Evolutionary conservation across 2,113 vertebrate genomes (phyloP).

Genomic region (Naja naja): DNA sequence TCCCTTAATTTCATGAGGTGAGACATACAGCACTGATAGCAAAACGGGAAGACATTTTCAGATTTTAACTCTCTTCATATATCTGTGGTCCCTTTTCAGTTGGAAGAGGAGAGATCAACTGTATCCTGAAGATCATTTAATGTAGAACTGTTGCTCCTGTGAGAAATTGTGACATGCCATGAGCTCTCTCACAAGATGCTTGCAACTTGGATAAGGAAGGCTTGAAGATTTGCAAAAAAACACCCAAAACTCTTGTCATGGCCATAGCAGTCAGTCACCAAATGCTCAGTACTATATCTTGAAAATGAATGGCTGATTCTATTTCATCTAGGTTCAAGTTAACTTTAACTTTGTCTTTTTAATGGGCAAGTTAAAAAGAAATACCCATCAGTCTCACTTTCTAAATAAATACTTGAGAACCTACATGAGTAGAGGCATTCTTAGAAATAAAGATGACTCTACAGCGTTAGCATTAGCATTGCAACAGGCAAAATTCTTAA

Average conservation of each 20-base stretch:
- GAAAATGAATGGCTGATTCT: not conserved
- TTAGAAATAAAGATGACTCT: not conserved
- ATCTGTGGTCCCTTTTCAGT: not conserved
- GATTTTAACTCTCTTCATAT: not conserved
- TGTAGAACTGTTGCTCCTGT: not conserved
- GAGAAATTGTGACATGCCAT: not conserved
- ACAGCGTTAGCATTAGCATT: not conserved
- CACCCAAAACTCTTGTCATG: not conserved
- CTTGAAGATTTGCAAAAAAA: no score
- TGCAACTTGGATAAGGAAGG: no score
- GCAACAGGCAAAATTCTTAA: not conserved
- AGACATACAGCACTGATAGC: not conserved
- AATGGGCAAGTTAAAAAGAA: not conserved
- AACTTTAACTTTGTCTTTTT: not conserved
- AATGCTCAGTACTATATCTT: not conserved
- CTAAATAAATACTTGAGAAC: not conserved
- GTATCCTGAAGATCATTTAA: not conserved
- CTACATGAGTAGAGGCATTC: not conserved
- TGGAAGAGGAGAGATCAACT: not conserved
- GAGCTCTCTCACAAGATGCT: not conserved
- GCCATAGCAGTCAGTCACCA: not conserved
- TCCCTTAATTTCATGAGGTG: not conserved
- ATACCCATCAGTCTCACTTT: not conserved
- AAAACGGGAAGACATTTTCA: not conserved
- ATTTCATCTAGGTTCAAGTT: not conserved